Evolutionary conservation across 23 tunicate genomes (phyloP), one percentile per base, ranked within the genome.

Genomic region (Halocynthia aurantium): DNA sequence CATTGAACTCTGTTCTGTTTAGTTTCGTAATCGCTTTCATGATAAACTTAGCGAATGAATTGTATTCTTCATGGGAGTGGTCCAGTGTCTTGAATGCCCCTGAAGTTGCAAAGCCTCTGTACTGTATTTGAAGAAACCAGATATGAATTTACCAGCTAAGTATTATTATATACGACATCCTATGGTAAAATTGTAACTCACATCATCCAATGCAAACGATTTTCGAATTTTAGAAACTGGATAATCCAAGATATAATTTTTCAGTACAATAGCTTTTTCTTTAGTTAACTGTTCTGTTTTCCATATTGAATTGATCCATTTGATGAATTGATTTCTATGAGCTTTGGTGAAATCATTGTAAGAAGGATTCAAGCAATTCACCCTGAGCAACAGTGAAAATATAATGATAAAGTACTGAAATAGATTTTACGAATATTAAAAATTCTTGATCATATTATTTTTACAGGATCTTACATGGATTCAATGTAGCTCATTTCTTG

Each of bases 181-280:
- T 13, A 20, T 17, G 19, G 72, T 68, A 2, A 20, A 68, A 17
- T 68, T 19, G 13, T 72, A 49, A 4, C 77, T 15, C n/a, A 76
- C 80, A 6, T 50, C 62, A 11, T 44, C 77, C 12, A 12, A 9
- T 60, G 21, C 13, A 11, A 76, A 61, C n/a, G 18, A 17, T 10
- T 51, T 70, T 10, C 22, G 56, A 5, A 80, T 12, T 12, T 52
- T 40, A 0, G 50, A 7, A 8, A 80, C 52, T 4, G 85, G 85
- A 15, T 73, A 44, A 8, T 81, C 85, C 67, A 81, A 31, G 10
- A 81, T 40, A 54, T 73, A 81, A 51, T 81, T 81, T 72, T 21
- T 69, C 61, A 80, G 8, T 12, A 8, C 22, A 2, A 68, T 53
- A 5, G 76, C 63, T 44, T 69, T 80, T 10, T 68, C 83, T n/a